Evolutionary conservation across 1,140 invertebrate species (phyloP), one percentile per base, ranked within the genome.

Genomic region (Heliconius congener): DNA sequence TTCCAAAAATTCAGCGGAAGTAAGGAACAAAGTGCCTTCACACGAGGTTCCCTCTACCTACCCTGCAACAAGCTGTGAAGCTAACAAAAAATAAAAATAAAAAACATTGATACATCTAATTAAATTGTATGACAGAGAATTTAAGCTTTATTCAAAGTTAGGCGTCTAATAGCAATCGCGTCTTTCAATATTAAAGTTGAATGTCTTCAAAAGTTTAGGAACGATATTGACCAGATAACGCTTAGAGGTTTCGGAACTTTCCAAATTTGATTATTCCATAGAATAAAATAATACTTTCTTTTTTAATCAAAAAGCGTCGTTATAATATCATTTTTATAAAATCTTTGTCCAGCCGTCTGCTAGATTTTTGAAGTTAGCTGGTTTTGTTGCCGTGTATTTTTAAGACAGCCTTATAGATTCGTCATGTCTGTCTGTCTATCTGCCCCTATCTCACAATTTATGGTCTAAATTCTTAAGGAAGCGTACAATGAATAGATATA

Each of bases 231-330:
- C 60, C 60, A 66, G 60, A 66, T 66, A 66, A 66, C 23, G 60
- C 60, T 66, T 66, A 66, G 60, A 66, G 27, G 23, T 66, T 30
- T 30, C 9, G 27, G 27, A 66, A 66, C 23, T 66, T 66, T 27
- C 23, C 60, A 16, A 66, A 66, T 66, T 16, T 30, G 60, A 66
- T 66, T 66, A 30, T 66, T 66, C 60, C 4, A 5, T 5, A 66
- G 60, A 66, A 66, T 30, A 30, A 66, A 27, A 18, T 27, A 66
- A 57, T 66, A 66, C 23, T 66, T 30, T 16, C n/a, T 30, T 66
- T 66, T 66, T 66, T 66, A 66, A 66, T 66, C 57, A 66, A 66
- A 66, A 11, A 66, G 57, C 30, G 57, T 66, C 57, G 57, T 27
- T 13, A 16, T 66, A 30, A 27, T 27, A 66, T 66, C 13, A 27